Evolutionary conservation across 2,113 vertebrate genomes (phyloP).

Genomic region (Cephalopterus ornatus): DNA sequence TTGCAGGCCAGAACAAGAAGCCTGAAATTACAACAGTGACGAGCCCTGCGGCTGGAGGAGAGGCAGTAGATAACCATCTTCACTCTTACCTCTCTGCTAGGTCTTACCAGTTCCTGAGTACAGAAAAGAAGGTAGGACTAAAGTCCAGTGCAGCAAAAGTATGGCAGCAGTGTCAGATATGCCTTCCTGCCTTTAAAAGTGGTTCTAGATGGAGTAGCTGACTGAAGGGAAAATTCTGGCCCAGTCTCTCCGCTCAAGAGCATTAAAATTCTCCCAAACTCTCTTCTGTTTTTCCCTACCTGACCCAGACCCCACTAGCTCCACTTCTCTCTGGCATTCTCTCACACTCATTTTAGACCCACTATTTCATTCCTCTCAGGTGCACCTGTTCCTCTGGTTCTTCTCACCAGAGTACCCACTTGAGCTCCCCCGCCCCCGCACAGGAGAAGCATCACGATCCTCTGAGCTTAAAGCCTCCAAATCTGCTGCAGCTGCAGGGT

Average conservation of each 20-base stretch:
- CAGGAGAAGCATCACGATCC: not conserved
- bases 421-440: not conserved
- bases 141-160: not conserved
- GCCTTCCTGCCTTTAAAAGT: not conserved
- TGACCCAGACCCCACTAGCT: not conserved
- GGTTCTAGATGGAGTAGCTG: not conserved
- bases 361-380: not conserved
- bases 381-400: not conserved
- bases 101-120: not conserved
- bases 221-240: not conserved
- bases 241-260: not conserved
- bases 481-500: not conserved
- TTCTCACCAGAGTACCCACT: not conserved
- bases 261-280: not conserved
- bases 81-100: not conserved
- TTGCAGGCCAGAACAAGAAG: not conserved
- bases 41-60: not conserved
- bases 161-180: not conserved
- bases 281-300: not conserved
- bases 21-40: not conserved
- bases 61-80: not conserved
- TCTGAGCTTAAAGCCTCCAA: not conserved
- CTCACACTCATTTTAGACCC: not conserved
- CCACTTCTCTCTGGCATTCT: not conserved
- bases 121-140: not conserved